Evolutionary conservation across 2,797 vertebrate genomes (phyloP), one percentile per base, ranked within the genome.

Genomic region (Microctenopoma steveboyesi): DNA sequence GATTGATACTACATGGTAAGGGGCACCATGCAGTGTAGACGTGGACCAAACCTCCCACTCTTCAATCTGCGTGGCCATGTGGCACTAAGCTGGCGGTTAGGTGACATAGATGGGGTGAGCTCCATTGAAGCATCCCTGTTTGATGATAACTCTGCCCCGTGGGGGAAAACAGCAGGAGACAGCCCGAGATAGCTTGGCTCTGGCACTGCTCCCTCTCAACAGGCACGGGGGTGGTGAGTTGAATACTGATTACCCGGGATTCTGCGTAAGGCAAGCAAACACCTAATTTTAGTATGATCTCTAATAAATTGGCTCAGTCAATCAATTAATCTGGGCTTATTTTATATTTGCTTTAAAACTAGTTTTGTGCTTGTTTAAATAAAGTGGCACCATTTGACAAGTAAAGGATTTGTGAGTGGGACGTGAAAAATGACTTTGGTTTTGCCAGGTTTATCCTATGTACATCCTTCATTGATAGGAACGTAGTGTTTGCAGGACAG

Each of bases 41-140:
- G 28, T 59, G 58, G 22, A 54, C 57, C 37, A 28, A 42, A 40
- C 5, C 43, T 54, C 45, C 33, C 35, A 50, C 51, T 63, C 42
- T 48, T 73, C 30, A 45, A 4, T 69, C 61, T 48, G 33, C 62
- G 66, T 55, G 52, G 49, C 56, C 57, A 55, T 75, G 68, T 67
- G 60, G 53, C 53, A 16, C 49, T 67, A 73, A 78, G 66, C 47
- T 52, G 48, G 60, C 40, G 50, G 70, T 59, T 45, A 28, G 65
- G 59, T 72, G 78, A 83, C 78, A 76, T 55, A 65, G 62, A 69
- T 52, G 63, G 55, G 60, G 50, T 61, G 80, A 72, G 68, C 80
- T 83, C 77, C 76, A 81, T 49, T 64, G 78, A 75, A 69, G 82
- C 73, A 8, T 81, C 73, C 28, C 74, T 64, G 80, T 81, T 74